Evolutionary conservation across 2,797 vertebrate genomes (phyloP), one percentile per base, ranked within the genome.

Genomic region (Rhinella marina): DNA sequence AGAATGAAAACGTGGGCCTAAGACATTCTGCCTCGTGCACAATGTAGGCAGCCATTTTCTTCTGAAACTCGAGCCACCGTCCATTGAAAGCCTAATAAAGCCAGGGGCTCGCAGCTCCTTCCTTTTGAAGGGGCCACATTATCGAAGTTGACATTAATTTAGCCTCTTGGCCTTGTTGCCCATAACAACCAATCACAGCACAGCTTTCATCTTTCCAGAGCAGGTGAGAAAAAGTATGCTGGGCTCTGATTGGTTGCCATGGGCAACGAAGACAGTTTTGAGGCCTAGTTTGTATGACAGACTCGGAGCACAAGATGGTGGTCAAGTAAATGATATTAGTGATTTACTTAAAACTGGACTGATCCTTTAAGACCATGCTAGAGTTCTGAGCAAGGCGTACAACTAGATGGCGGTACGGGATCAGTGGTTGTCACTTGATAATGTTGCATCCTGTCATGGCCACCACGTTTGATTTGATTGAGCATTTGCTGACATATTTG

Each of bases 1-100:
- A 84, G 70, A 75, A 62, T 85, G 56, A 57, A 62, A 41, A 64
- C 56, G 61, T 52, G 54, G 32, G 29, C 80, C 80, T 48, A 12
- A 48, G 21, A 48, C 14, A 64, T 23, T 61, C 57, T 48, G 79
- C 57, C 17, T 41, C 79, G 21, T 62, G 29, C 13, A 21, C 17
- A 29, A 14, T 29, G 9, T 73, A 6, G 72, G 72, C 41, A 1
- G 19, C 50, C 75, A 77, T 77, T 50, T 77, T 54, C 32, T 52
- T 75, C 2, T 72, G 29, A 25, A 41, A 41, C 41, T 41, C 41
- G 3, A 41, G 41, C 7, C 41, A 5, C 41, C 41, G 41, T 41
- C 41, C 41, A 41, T 41, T 41, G 5, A 41, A 41, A 41, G 41
- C 41, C 41, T 25, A 11, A 27, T 66, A 70, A 5, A 27, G 25